These are phyloP conservation scores for Drosophila willistoni DNA, from an alignment of 1,140 invertebrate species.

Conservation along the genomic window DNA sequence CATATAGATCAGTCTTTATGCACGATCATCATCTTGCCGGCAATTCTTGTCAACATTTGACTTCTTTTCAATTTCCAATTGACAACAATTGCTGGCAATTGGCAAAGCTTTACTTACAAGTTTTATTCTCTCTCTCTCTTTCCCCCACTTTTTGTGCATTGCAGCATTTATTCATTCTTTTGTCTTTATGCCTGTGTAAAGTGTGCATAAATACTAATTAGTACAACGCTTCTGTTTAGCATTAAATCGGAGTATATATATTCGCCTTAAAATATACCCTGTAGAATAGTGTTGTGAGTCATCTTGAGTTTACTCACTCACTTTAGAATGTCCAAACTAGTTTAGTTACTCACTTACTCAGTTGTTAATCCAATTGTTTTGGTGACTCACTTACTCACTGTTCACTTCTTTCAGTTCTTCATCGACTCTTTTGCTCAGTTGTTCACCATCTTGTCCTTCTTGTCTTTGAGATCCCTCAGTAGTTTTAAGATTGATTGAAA, in stretches of 20 bases:
- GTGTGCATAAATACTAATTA: slow-evolving; percentile 22
- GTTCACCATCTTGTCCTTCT: no score
- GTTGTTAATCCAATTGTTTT: no score
- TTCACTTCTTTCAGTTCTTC: no score
- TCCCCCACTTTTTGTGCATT: not conserved
- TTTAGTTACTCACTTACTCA: no score
- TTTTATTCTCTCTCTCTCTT: not conserved
- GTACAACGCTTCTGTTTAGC: not conserved
- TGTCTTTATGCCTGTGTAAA: not conserved
- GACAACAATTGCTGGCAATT: slow-evolving; percentile 77
- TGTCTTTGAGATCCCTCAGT: no score
- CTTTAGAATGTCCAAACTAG: no score
- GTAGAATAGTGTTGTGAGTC: not conserved
- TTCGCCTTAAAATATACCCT: not conserved
- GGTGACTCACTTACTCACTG: no score
- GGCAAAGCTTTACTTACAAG: slow-evolving; percentile 30
- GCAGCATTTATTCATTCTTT: not conserved
- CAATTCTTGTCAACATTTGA: slow-evolving; percentile 69
- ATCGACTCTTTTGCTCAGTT: no score
- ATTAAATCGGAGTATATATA: not conserved
- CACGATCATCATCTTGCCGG: slow-evolving; percentile 22
- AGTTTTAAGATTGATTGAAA: no score
- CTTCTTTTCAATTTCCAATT: slow-evolving; percentile 81
- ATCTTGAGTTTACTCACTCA: no score
- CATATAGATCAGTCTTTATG: slow-evolving; percentile 30